Percentiles rank a stretch among this genome's conserved stretches.
These are phyloP conservation scores for Dipus sagitta DNA, from an alignment of 2,797 vertebrate species.

Conservation along the genomic window DNA sequence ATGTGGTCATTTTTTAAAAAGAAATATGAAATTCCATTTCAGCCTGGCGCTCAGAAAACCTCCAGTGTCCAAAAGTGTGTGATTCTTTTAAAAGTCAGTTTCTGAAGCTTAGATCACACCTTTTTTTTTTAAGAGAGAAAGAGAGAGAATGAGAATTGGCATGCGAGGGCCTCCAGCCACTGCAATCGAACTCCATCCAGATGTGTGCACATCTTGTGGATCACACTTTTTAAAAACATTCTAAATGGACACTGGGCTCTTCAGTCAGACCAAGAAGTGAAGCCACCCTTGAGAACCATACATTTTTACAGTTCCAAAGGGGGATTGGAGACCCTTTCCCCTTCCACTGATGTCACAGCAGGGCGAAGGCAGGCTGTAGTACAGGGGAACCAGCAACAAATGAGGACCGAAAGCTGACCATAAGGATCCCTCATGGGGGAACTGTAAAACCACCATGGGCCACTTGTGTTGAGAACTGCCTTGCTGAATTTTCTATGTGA, in stretches of 20 bases:
- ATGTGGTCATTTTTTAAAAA: background rate
- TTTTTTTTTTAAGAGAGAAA: background rate
- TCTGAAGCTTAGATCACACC: slow-evolving; percentile 5
- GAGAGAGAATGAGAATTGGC: no score
- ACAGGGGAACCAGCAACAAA: background rate
- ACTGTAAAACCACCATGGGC: background rate
- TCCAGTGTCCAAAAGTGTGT: background rate
- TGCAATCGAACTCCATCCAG: no score
- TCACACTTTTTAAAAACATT: background rate
- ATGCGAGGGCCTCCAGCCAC: no score
- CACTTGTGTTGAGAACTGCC: background rate
- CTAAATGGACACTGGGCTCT: background rate
- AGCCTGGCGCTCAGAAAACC: background rate
- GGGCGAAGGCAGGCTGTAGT: background rate
- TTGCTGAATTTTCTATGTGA: background rate
- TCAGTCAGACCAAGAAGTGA: background rate
- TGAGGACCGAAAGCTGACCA: background rate
- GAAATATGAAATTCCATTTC: slow-evolving; percentile 22
- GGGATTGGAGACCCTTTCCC: background rate
- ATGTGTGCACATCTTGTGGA: no score
- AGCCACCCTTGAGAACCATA: background rate
- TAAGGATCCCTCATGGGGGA: background rate
- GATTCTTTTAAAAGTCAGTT: slow-evolving; percentile 16
- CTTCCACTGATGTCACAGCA: background rate
- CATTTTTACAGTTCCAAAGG: background rate